phyloP scores from a whole-genome alignment of 2,113 vertebrate species.

The Penelope pileata region DNA sequence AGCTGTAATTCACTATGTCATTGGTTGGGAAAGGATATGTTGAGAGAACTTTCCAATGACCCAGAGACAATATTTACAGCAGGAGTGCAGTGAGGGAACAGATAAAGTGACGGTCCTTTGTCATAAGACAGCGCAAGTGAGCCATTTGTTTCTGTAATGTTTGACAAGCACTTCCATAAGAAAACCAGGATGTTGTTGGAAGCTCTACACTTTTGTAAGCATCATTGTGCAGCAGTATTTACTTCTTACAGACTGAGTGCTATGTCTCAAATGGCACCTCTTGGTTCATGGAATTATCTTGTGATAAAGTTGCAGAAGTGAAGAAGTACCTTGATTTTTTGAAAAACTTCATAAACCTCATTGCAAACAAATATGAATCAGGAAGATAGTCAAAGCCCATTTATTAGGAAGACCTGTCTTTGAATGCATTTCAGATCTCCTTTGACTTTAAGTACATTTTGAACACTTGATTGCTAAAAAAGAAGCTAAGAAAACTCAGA shows the following conservation, averaged over 20 bases:
- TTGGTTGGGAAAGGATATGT: background rate
- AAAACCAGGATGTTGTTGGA: background rate
- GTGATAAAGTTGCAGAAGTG: background rate
- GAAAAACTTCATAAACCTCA: background rate
- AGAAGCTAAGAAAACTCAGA: background rate
- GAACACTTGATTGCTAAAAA: background rate
- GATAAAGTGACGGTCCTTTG: background rate
- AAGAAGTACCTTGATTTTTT: constrained; percentile 15
- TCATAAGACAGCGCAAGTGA: background rate
- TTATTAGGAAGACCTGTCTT: background rate
- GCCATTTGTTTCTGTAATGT: background rate
- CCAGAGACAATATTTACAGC: background rate
- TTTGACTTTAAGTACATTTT: background rate
- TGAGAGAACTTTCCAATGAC: background rate
- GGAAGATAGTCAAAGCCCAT: background rate
- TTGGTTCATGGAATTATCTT: background rate
- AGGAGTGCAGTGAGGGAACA: background rate
- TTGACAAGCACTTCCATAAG: background rate
- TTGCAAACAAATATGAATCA: constrained; percentile 39
- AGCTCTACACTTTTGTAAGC: background rate
- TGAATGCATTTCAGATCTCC: background rate
- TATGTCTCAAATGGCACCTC: background rate
- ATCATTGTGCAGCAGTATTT: background rate
- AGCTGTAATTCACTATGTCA: background rate
- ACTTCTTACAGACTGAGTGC: background rate